Percentiles rank a stretch among this genome's conserved stretches.
Evolutionary conservation across 1,140 invertebrate species (phyloP).

Genomic region (Cydia amplana): DNA sequence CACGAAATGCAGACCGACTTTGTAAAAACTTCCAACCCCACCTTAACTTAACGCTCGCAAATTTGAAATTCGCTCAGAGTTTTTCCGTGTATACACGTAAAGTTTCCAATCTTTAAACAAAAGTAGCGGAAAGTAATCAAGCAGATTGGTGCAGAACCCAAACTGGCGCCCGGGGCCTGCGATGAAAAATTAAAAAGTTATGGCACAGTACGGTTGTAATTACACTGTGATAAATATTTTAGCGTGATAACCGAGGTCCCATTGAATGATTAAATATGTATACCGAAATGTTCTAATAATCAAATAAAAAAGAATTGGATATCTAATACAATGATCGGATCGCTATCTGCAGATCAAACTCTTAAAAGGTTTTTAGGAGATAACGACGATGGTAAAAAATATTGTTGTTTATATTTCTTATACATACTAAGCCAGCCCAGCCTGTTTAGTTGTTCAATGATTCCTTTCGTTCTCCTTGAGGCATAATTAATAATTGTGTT

Average conservation of each 20-base stretch:
- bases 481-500: not conserved
- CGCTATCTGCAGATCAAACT: too few species aligned
- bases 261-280: constrained; percentile 27
- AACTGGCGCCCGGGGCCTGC: constrained; percentile 2
- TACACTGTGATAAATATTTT: constrained; percentile 15
- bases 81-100: constrained; percentile 14
- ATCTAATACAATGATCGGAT: not conserved
- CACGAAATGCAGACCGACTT: not conserved
- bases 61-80: not conserved
- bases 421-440: too few species aligned
- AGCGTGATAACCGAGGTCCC: not conserved
- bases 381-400: too few species aligned
- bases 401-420: too few species aligned
- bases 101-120: constrained; percentile 29
- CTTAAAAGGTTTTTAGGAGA: too few species aligned
- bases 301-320: not conserved
- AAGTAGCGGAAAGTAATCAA: constrained; percentile 25
- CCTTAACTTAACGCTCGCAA: not conserved
- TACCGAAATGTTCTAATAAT: not conserved
- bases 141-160: constrained; percentile 21
- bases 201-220: constrained; percentile 17
- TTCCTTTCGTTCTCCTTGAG: too few species aligned
- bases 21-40: constrained; percentile 17
- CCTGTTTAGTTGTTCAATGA: too few species aligned
- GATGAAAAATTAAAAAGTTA: constrained; percentile 33